These are phyloP conservation scores for Astreopora myriophthalma DNA, from an alignment of 64 coral and sea anemone genomes.

Conservation along the genomic window DNA sequence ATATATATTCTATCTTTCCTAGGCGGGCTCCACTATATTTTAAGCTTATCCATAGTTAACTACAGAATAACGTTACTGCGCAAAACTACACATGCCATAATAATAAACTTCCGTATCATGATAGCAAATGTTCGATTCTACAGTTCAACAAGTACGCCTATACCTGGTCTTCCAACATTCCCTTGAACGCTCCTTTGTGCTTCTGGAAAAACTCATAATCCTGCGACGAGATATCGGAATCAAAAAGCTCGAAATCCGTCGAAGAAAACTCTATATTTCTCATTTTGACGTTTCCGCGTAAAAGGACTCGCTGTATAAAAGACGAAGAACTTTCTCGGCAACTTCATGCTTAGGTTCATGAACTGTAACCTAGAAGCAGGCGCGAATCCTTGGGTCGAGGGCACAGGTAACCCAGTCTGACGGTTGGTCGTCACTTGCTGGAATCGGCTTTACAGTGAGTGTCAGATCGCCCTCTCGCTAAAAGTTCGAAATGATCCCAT, in stretches of 20 bases:
- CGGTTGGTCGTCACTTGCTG: no score
- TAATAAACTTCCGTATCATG: no score
- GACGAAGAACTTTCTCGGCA: background rate
- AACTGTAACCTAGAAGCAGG: background rate
- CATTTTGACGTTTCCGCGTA: conserved; percentile 26
- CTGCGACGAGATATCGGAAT: conserved; percentile 55
- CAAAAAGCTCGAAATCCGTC: conserved; percentile 81
- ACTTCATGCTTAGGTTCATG: background rate
- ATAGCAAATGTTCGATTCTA: no score
- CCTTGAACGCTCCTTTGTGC: conserved; percentile 79
- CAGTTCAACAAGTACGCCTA: background rate
- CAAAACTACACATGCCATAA: no score
- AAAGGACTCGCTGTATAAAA: no score
- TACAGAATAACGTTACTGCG: no score
- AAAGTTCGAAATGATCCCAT: no score
- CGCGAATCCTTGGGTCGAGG: background rate
- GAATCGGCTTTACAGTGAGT: no score
- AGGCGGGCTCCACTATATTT: no score
- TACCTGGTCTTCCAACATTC: conserved; percentile 90
- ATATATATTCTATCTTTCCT: no score
- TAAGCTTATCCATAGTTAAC: no score
- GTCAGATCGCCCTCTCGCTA: no score
- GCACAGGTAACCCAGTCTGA: background rate
- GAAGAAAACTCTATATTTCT: conserved; percentile 32
- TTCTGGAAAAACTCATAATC: conserved; percentile 91